Percentiles rank a stretch among this genome's conserved stretches.
Conservation (phyloP, 2,113 vertebrate genomes). For the Melospiza georgiana region DNA sequence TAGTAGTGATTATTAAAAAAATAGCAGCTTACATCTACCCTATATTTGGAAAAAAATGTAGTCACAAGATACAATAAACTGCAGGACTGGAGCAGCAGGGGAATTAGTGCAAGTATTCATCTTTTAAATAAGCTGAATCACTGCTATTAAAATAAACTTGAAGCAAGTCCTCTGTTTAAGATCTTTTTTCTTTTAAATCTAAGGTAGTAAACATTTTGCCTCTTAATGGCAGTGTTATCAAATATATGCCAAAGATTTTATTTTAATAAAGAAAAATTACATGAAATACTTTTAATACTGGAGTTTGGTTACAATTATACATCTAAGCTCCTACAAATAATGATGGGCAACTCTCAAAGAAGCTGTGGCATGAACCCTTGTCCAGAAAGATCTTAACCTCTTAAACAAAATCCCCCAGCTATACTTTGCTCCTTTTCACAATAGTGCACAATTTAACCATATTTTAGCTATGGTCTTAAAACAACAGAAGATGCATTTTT, state of each 20-base stretch:
- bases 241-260: slow-evolving; percentile 73
- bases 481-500: slow-evolving; percentile 70
- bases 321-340: slow-evolving; percentile 76
- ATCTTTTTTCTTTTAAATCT: slow-evolving; percentile 62
- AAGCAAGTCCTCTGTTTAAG: slow-evolving; percentile 83
- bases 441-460: slow-evolving; percentile 84
- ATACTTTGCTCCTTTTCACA: slow-evolving; percentile 76
- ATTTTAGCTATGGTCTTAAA: slow-evolving; percentile 79
- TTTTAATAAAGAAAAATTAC: slow-evolving; percentile 77
- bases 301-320: slow-evolving; percentile 76
- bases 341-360: slow-evolving; percentile 71
- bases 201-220: slow-evolving; percentile 79
- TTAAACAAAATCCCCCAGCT: slow-evolving; percentile 67
- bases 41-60: slow-evolving; percentile 71
- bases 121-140: slow-evolving; percentile 70
- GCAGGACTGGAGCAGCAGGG: slow-evolving; percentile 74
- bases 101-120: slow-evolving; percentile 74
- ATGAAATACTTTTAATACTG: slow-evolving; percentile 80
- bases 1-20: slow-evolving; percentile 79
- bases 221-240: slow-evolving; percentile 76
- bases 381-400: slow-evolving; percentile 75
- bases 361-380: slow-evolving; percentile 76
- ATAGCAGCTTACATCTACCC: slow-evolving; percentile 78
- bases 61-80: slow-evolving; percentile 73
- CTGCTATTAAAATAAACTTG: slow-evolving; percentile 79